phyloP scores from a whole-genome alignment of 2,797 vertebrate species.

The Sebastes umbrosus region DNA sequence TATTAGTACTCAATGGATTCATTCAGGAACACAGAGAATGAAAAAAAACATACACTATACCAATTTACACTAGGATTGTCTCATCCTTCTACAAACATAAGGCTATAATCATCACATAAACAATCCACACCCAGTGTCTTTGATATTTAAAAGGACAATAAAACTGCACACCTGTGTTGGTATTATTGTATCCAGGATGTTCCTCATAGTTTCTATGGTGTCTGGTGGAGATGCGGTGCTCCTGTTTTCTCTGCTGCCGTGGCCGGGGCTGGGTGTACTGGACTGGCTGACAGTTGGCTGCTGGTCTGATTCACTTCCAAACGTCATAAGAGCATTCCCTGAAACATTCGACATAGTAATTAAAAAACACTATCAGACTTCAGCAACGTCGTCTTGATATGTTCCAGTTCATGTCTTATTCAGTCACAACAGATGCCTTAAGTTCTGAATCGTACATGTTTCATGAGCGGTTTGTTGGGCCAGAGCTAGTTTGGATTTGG shows the following conservation, averaged over 20 bases:
- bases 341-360: constrained; percentile 36
- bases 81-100: not conserved
- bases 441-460: constrained; percentile 29
- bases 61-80: not conserved
- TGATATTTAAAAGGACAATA: not conserved
- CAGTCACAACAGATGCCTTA: constrained; percentile 10
- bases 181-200: constrained; percentile 81
- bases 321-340: constrained; percentile 91
- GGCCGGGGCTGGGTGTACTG: constrained; percentile 71
- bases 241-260: constrained; percentile 74
- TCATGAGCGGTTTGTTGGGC: constrained; percentile 16
- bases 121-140: not conserved
- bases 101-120: not conserved
- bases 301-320: constrained; percentile 86
- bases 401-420: constrained; percentile 30
- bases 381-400: not conserved
- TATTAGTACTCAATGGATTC: no score
- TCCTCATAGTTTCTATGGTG: constrained; percentile 78
- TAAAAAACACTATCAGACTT: not conserved
- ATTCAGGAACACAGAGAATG: not conserved
- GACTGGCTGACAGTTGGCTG: constrained; percentile 75
- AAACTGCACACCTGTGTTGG: constrained; percentile 87
- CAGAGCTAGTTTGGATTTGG: constrained; percentile 11
- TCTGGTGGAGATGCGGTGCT: constrained; percentile 73
- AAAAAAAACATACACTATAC: not conserved